Evolutionary conservation across 2,888 invertebrate genomes (phyloP), one percentile per base, ranked within the genome.

Genomic region (Gastracanthus pulcherrimus): DNA sequence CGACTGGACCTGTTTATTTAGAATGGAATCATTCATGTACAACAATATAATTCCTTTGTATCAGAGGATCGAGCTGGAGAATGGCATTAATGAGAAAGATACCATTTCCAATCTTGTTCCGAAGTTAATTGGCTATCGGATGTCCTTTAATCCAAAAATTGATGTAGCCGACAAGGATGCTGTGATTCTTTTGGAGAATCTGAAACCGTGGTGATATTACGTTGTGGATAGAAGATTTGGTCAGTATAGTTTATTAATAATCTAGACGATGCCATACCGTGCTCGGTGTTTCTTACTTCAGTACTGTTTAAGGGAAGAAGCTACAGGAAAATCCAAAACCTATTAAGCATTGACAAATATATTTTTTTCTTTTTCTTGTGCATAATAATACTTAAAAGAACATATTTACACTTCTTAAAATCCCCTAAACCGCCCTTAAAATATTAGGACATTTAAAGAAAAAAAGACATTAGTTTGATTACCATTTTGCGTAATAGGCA

Each of bases 1-100:
- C 92, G 2, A 94, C 93, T 74, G 92, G 93, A 60, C 89, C 92
- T 93, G 72, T 94, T n/a, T n/a, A 0, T 94, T 94, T 84, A 90
- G 92, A 26, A 94, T 94, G 26, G 94, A 94, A 89, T 92, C 93
- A 71, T 90, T 92, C 13, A 92, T 94, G 36, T 94, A 94, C 84
- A 88, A 92, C 31, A 89, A 90, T 29, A 89, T 94, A 16, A 88
- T 93, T 4, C 93, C 94, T 0, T 89, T 92, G 3, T 89, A 94
- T 38, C 89, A 91, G 6, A 86, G 92, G 45, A 85, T 94, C 9
- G 94, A 69, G 31, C n/a, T 7, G 19, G 48, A 69, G n/a, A 31
- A 6, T 6, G 9, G 34, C 0, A 85, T 94, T 0, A 87, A 90
- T 0, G 90, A 92, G 0, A 89, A 92, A n/a, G n/a, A n/a, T 9